Evolutionary conservation across 2,113 vertebrate genomes (phyloP).

Genomic region (Tor tambroides): DNA sequence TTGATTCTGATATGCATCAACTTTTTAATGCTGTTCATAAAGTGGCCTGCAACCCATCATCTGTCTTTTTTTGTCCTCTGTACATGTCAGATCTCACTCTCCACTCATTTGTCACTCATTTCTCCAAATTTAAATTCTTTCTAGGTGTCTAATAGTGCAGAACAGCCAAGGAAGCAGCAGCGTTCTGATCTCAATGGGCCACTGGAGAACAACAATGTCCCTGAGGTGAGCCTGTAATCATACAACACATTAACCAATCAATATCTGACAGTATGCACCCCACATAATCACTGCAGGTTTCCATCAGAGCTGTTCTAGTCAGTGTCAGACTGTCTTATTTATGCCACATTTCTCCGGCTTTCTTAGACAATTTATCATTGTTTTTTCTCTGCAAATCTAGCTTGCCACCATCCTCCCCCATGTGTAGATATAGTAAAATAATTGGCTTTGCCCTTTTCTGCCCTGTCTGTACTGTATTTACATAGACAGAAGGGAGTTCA

Average conservation of each 20-base stretch:
- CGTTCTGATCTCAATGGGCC: conserved; percentile 96
- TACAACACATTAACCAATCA: conserved; percentile 35
- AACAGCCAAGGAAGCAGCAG: conserved; percentile 93
- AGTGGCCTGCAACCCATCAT: conserved; percentile 7
- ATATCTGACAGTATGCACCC: conserved; percentile 16
- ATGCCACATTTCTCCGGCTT: neutral
- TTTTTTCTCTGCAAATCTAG: neutral
- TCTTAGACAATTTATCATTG: neutral
- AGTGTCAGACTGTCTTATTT: neutral
- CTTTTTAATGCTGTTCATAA: neutral
- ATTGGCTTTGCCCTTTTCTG: conserved; percentile 29
- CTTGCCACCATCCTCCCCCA: neutral
- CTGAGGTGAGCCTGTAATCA: conserved; percentile 79
- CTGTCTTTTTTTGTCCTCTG: neutral
- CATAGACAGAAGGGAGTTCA: conserved; percentile 33
- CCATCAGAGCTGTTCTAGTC: conserved; percentile 8
- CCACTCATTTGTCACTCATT: neutral
- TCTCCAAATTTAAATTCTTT: conserved; percentile 40
- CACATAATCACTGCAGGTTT: conserved; percentile 16
- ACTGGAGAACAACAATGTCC: conserved; percentile 90
- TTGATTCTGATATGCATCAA: neutral
- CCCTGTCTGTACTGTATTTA: conserved; percentile 44
- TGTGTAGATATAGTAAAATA: conserved; percentile 32
- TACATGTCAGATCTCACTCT: neutral
- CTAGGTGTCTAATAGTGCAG: conserved; percentile 87